Evolutionary conservation across 2,888 invertebrate genomes (phyloP).

Genomic region (Pheosia tremula): DNA sequence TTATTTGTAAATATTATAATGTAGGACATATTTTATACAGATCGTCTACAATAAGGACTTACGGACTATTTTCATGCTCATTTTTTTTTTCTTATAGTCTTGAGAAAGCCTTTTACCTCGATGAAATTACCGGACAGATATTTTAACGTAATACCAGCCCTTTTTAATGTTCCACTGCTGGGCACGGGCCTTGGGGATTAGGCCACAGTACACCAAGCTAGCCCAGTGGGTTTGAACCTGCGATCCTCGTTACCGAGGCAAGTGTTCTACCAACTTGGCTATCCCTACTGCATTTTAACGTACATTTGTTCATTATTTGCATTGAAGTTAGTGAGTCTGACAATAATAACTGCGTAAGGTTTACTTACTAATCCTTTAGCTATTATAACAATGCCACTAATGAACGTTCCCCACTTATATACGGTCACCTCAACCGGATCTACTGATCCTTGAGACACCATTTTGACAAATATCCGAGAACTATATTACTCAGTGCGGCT

Average conservation of each 20-base stretch:
- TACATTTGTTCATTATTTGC: too few species aligned
- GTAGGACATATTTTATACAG: conserved; percentile 1
- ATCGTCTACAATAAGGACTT: neutral
- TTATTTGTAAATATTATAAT: conserved; percentile 35
- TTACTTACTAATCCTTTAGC: neutral
- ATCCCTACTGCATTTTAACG: too few species aligned
- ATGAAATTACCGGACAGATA: too few species aligned
- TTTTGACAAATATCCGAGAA: conserved; percentile 36
- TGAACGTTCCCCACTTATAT: conserved; percentile 9
- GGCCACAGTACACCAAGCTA: too few species aligned
- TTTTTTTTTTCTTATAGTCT: too few species aligned
- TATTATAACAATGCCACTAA: neutral
- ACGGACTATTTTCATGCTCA: neutral
- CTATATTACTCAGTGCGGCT: conserved; percentile 53
- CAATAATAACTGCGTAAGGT: neutral
- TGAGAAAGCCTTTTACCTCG: too few species aligned
- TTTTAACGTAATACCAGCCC: too few species aligned
- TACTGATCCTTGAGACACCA: conserved; percentile 30
- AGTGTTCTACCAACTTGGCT: too few species aligned
- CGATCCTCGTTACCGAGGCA: too few species aligned
- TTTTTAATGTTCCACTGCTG: too few species aligned
- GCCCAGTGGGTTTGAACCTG: too few species aligned
- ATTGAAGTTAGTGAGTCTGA: neutral
- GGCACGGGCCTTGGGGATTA: too few species aligned
- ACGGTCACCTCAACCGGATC: conserved; percentile 20